Conservation (phyloP, 2,113 vertebrate species). For the Albula glossodonta region DNA sequence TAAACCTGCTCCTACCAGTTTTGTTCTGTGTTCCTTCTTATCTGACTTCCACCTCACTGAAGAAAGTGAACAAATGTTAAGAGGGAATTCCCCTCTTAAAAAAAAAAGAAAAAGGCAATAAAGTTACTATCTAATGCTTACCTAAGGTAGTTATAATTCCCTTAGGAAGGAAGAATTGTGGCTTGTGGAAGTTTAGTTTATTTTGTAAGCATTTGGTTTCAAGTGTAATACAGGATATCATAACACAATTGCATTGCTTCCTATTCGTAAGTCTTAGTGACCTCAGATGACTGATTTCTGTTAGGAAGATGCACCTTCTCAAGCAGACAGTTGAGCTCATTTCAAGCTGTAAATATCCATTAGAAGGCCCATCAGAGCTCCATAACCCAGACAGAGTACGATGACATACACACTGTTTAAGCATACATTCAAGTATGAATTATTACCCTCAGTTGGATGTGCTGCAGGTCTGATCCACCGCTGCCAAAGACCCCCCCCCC, state of each 20-base stretch:
- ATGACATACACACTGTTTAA: not conserved
- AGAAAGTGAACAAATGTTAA: too few relatives aligned
- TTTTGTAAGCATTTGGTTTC: too few relatives aligned
- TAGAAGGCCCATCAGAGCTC: not conserved
- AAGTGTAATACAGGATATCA: not conserved
- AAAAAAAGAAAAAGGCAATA: too few relatives aligned
- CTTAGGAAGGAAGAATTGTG: too few relatives aligned
- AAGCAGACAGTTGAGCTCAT: slow-evolving; percentile 5
- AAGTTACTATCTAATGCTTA: too few relatives aligned
- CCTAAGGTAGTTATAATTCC: too few relatives aligned
- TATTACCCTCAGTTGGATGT: not conserved
- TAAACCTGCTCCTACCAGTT: too few relatives aligned
- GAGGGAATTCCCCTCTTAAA: too few relatives aligned
- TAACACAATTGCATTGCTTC: not conserved
- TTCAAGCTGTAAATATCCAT: slow-evolving; percentile 8
- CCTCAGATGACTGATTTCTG: not conserved
- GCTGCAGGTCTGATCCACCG: not conserved
- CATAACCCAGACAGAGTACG: not conserved
- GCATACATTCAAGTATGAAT: slow-evolving; percentile 2
- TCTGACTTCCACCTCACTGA: too few relatives aligned
- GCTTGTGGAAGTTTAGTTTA: too few relatives aligned
- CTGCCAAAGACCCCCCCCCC: not conserved
- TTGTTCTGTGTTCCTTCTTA: too few relatives aligned
- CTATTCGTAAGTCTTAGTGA: not conserved
- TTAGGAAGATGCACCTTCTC: not conserved